Evolutionary conservation across 2,797 vertebrate genomes (phyloP), one percentile per base, ranked within the genome.

Genomic region (Amazonetta brasiliensis): DNA sequence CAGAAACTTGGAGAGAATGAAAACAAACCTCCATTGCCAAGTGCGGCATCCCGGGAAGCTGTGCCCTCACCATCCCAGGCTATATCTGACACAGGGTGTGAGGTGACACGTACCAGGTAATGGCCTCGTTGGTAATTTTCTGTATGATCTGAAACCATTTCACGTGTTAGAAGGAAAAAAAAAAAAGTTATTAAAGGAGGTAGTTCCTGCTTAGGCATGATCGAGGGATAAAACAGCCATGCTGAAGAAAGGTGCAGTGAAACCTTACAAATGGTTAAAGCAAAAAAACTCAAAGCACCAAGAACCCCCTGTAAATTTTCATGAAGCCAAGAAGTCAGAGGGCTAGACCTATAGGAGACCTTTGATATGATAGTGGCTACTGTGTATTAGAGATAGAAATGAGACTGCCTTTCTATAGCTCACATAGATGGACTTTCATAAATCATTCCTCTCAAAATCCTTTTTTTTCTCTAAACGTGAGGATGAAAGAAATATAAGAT

Each of bases 51-150:
- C 22, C 23, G 2, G 86, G 96, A 91, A 79, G 87, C 89, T 3
- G 44, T 33, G 44, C 78, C 96, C 41, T 94, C 90, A 56, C 63
- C 85, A 3, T 94, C 95, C 25, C 62, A 3, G 72, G 87, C 94
- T 52, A 0, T 58, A 10, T 73, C 88, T 59, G 86, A 77, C 80
- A 9, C 86, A 4, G 87, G 69, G 9, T 30, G 87, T 58, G 92
- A 95, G 39, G 95, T 90, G 77, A 96, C 86, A 64, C 90, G n/a
- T 19, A 90, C 94, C 94, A 98, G 97, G 97, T 98, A 97, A 90
- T 11, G 62, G 60, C 62, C 60, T 68, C 25, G 48, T 8, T 73
- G 50, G 41, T 22, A 2, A 43, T 66, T 66, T 67, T 54, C 56
- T 88, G 25, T 16, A 64, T 14, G 14, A 82, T 80, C 63, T 74